Evolutionary conservation across 2,888 invertebrate species (phyloP).

Genomic region (Drosophila siamana): DNA sequence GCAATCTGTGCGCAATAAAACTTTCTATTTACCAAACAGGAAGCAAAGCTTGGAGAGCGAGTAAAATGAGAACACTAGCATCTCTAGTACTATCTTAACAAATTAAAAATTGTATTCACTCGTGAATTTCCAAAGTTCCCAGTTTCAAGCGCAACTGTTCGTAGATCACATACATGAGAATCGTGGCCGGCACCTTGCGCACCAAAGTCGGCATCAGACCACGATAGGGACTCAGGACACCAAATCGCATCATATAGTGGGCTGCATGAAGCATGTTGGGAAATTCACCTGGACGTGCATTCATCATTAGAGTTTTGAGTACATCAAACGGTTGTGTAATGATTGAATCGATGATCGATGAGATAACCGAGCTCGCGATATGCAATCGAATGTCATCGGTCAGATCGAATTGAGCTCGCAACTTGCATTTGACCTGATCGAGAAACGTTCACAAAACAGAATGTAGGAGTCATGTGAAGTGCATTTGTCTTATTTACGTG

Average conservation of each 20-base stretch:
- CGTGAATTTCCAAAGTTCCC: slow-evolving; percentile 20
- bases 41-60: too few species aligned
- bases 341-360: slow-evolving; percentile 43
- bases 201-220: slow-evolving; percentile 44
- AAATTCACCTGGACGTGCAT: slow-evolving; percentile 29
- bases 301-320: slow-evolving; percentile 57
- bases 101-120: slow-evolving; percentile 5
- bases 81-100: too few species aligned
- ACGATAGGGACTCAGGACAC: slow-evolving; percentile 42
- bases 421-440: slow-evolving; percentile 36
- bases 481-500: slow-evolving; percentile 32
- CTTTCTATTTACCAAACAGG: too few species aligned
- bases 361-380: slow-evolving; percentile 40
- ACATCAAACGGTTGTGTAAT: slow-evolving; percentile 57
- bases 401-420: slow-evolving; percentile 19
- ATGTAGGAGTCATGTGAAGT: neutral
- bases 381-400: slow-evolving; percentile 40
- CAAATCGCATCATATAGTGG: slow-evolving; percentile 49
- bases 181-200: slow-evolving; percentile 51
- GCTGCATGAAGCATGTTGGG: slow-evolving; percentile 5
- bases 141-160: slow-evolving; percentile 54
- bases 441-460: neutral
- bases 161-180: slow-evolving; percentile 47
- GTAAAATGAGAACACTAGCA: too few species aligned
- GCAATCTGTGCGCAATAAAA: neutral